phyloP scores from a whole-genome alignment of 2,113 vertebrate species.

The Herpetotheres cachinnans region DNA sequence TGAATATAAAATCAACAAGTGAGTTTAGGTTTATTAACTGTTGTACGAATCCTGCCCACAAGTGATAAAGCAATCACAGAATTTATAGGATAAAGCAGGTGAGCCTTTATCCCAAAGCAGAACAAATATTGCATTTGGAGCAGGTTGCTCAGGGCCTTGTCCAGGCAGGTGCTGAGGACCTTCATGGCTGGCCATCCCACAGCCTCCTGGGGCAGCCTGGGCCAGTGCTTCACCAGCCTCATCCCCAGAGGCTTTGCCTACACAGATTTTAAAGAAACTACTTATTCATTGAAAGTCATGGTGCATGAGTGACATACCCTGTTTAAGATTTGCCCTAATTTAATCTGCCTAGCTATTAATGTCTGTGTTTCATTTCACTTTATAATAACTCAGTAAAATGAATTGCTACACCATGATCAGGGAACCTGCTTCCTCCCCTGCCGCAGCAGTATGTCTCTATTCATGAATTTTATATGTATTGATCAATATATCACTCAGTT shows the following conservation, averaged over 20 bases:
- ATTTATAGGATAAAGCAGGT: not conserved
- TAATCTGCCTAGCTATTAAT: not conserved
- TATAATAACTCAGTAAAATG: not conserved
- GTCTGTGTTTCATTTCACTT: not conserved
- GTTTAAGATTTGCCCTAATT: not conserved
- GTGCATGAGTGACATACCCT: not conserved
- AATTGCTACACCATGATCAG: not conserved
- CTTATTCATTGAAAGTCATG: not conserved
- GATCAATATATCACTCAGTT: not conserved
- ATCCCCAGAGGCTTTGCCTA: not conserved
- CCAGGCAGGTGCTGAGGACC: not conserved
- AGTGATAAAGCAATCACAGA: not conserved
- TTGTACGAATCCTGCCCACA: not conserved
- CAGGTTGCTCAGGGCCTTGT: not conserved
- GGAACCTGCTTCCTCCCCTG: not conserved
- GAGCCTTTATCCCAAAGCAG: not conserved
- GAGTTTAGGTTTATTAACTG: not conserved
- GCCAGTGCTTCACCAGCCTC: not conserved
- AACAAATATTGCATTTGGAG: not conserved
- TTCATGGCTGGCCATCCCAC: not conserved
- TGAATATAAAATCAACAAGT: not conserved
- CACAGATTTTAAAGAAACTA: not conserved
- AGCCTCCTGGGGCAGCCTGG: not conserved
- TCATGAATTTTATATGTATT: not conserved
- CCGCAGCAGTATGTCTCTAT: not conserved